Evolutionary conservation across 2,113 vertebrate species (phyloP), one percentile per base, ranked within the genome.

Genomic region (Cervus canadensis): DNA sequence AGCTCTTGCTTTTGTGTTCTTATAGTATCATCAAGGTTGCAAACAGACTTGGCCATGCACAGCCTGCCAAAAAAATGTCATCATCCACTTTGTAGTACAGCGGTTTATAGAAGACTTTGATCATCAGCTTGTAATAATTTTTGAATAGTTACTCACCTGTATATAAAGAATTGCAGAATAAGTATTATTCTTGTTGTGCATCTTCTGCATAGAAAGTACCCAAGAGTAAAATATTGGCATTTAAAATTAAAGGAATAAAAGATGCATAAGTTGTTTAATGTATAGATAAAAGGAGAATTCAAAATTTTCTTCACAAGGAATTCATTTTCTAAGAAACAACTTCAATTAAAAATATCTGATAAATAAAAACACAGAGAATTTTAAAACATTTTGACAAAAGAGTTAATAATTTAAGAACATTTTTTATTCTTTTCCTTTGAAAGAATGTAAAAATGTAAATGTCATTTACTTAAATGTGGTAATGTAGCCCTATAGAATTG

Each of bases 231-330:
- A 95, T 97, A 96, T 94, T 97, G 97, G 89, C 60, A 96, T 95
- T 93, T 94, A 94, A 96, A 97, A 97, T 97, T 96, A 98, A 96
- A 96, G 50, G 43, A 94, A 97, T 94, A 76, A 98, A 97, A 98
- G 92, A 91, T 96, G 76, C 43, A 93, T 83, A 89, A 71, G 62
- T 67, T 93, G 15, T 86, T 97, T 95, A 97, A 93, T 93, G 86
- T 95, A 91, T 83, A 95, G 92, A 93, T 97, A 93, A 98, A 97
- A 93, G 85, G 19, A 87, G 17, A 97, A 91, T 94, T 95, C 88
- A 95, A 83, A 83, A 17, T 81, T 95, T 97, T 91, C 83, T 95
- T 97, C 76, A 85, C 78, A 94, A 94, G 52, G 13, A 57, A 97
- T 93, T 87, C 19, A 71, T 98, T 94, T 92, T 89, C 43, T 88